Evolutionary conservation across 1,140 invertebrate species (phyloP), one percentile per base, ranked within the genome.

Genomic region (Brevipalpus yothersi): DNA sequence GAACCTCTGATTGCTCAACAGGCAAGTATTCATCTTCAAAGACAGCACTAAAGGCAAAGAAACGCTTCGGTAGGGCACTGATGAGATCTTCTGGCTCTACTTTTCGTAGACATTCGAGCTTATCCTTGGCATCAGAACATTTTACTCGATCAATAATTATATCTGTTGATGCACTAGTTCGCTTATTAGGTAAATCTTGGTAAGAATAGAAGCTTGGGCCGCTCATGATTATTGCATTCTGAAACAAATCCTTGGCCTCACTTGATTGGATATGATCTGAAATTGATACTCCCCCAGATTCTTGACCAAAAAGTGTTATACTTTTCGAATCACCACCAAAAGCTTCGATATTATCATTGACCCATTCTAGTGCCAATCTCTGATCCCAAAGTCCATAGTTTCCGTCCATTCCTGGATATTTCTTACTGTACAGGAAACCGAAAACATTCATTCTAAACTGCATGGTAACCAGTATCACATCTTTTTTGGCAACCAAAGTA

Each of bases 341-440:
- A 60, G 80, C 80, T 2, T 78, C 83, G 39, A 94, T 87, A 69
- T 94, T 94, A 69, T 92, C 85, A 68, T 91, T 83, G 51, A 94
- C 80, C 87, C 87, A 91, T 66, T 90, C 85, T 41, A 91, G 72
- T 0, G 86, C 86, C 1, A 87, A 87, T 65, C 91, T 86, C 71
- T 92, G 86, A 71, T 95, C 91, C 82, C 93, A 85, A 21, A 94
- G 76, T 0, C 88, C 91, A 69, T 91, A 90, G 76, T 95, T 94
- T 17, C 85, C 63, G 2, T 19, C 21, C 8, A 49, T 12, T 19
- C 23, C n/a, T 3, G 15, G 15, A 39, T 55, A 21, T 8, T 40
- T 21, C 39, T 55, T 55, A 31, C 31, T 31, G 5, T 31, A 31
- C 15, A 94, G 81, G 71, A 92, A 96, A n/a, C 91, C 90, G 63